Evolutionary conservation across 2,888 invertebrate species (phyloP), one percentile per base, ranked within the genome.

Genomic region (Oxytorus armatus): DNA sequence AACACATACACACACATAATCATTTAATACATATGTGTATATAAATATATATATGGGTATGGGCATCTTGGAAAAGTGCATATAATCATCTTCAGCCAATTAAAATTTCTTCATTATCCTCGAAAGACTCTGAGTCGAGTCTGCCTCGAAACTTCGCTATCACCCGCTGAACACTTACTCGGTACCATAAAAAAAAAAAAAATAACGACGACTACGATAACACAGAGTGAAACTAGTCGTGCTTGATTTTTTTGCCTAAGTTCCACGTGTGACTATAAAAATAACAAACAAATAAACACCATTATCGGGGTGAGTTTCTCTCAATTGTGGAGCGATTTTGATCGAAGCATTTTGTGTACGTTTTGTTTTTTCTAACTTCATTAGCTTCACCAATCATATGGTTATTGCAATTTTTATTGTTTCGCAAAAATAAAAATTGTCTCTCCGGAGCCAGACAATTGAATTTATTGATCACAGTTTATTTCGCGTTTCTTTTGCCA

Each of bases 241-340:
- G 33, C 21, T n/a, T 25, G 11, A 68, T 16, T 63, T 47, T 16
- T 51, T 51, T 10, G 39, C 10, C 44, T 36, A 36, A 49, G 0
- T 7, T n/a, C n/a, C 29, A 25, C 75, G 47, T 25, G 18, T 18
- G 44, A 49, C 14, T 29, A 2, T 5, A 14, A 7, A 16, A 4
- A 49, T 7, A 39, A 25, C 23, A 1, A 29, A 47, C 14, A 47
- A 51, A 51, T 23, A 4, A 7, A 51, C n/a, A 29, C 2, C n/a
- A 51, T 23, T 51, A 21, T 51, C 25, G 25, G 36, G 51, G 66
- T 66, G n/a, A 66, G 66, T 66, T 66, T 16, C n/a, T 4, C 25
- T 11, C 29, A 10, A 33, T 25, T 18, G 8, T 49, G 33, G 18
- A 11, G 16, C 14, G 10, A 3, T 39, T 18, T 25, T 29, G 3